These are phyloP conservation scores for Apodemus agrarius DNA, from an alignment of 2,797 vertebrate species.

Conservation along the genomic window DNA sequence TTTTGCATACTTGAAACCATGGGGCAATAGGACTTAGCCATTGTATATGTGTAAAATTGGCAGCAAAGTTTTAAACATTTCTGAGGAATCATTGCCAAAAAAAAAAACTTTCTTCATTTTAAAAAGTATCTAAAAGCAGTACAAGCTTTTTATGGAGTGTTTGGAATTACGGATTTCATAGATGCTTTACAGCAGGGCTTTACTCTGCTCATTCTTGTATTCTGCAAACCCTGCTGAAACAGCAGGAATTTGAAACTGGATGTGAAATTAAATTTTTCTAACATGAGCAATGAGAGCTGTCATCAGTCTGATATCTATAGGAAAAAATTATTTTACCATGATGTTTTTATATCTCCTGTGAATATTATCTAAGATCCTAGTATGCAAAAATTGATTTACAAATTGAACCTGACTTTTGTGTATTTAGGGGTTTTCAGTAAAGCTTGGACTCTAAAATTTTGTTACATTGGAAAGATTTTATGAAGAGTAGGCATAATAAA, in stretches of 20 bases:
- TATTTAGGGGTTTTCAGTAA: slow-evolving; percentile 37
- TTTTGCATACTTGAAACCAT: background rate
- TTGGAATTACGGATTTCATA: background rate
- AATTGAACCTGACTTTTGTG: slow-evolving; percentile 49
- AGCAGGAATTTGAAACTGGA: slow-evolving; percentile 44
- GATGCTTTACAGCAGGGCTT: background rate
- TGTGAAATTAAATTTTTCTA: slow-evolving; percentile 64
- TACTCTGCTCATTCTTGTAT: background rate
- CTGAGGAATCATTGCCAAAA: background rate
- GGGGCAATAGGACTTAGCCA: background rate
- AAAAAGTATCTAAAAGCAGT: slow-evolving; percentile 21
- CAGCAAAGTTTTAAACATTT: background rate
- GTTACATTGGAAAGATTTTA: slow-evolving; percentile 22
- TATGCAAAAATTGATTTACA: slow-evolving; percentile 10
- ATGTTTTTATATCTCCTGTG: slow-evolving; percentile 39
- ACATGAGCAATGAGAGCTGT: slow-evolving; percentile 54
- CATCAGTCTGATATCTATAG: slow-evolving; percentile 21
- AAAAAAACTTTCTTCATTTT: slow-evolving; percentile 50
- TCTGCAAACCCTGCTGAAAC: slow-evolving; percentile 48
- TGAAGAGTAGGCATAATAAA: background rate
- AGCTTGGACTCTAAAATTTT: background rate
- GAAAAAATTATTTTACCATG: background rate
- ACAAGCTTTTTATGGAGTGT: slow-evolving; percentile 9
- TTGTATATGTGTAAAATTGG: background rate
- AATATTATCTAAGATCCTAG: slow-evolving; percentile 53